Evolutionary conservation across 2,888 invertebrate genomes (phyloP).

Genomic region (Drosophila anceps): DNA sequence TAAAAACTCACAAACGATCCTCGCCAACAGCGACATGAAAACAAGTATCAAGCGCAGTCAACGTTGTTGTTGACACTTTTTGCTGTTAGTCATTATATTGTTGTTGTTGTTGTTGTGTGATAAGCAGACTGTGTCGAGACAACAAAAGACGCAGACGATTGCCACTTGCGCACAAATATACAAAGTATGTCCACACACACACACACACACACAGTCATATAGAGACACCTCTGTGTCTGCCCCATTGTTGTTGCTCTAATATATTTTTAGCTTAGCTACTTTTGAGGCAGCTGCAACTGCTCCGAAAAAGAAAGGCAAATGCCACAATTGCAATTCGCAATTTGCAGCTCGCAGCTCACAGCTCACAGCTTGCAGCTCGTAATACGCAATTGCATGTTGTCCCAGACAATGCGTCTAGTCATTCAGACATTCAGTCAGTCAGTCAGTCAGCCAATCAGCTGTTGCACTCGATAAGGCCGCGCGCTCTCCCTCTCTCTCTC

Average conservation of each 20-base stretch:
- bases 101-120: constrained; percentile 53
- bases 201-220: constrained; percentile 2
- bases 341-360: constrained; percentile 4
- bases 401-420: constrained; percentile 75
- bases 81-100: constrained; percentile 66
- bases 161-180: constrained; percentile 66
- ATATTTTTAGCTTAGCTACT: constrained; percentile 53
- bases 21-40: constrained; percentile 23
- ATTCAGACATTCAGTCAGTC: constrained; percentile 60
- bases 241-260: constrained; percentile 40
- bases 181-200: constrained; percentile 20
- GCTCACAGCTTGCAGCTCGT: constrained; percentile 23
- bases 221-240: constrained; percentile 16
- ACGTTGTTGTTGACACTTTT: constrained; percentile 57
- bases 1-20: constrained; percentile 26
- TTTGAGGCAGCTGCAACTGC: constrained; percentile 51
- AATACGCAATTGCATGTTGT: constrained; percentile 48
- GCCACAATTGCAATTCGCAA: constrained; percentile 42
- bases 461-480: constrained; percentile 34
- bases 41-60: constrained; percentile 24
- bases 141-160: constrained; percentile 79
- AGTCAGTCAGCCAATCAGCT: constrained; percentile 45
- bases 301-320: constrained; percentile 45
- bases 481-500: background rate
- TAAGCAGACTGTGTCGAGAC: constrained; percentile 82